These are phyloP conservation scores for Arbacia lixula DNA, from an alignment of 53 echinoderm and acorn worm species.

Conservation along the genomic window DNA sequence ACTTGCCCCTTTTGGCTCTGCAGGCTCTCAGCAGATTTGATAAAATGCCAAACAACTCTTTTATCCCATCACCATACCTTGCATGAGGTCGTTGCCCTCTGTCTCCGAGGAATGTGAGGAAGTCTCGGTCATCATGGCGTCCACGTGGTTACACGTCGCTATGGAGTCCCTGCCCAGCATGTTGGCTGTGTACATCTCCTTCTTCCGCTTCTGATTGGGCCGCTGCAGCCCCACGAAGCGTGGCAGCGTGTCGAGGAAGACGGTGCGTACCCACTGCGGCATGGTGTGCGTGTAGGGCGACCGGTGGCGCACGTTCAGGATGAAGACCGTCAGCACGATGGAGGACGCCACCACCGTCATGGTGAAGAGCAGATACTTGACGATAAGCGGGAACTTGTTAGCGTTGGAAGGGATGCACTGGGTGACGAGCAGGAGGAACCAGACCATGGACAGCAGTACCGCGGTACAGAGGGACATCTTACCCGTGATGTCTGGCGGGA, in stretches of 20 bases:
- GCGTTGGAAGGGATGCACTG: conserved; percentile 94
- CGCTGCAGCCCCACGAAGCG: conserved; percentile 75
- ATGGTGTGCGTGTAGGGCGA: conserved; percentile 81
- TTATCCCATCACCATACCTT: conserved; percentile 2
- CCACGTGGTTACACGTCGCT: conserved; percentile 48
- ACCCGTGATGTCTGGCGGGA: conserved; percentile 91
- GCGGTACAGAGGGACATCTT: conserved; percentile 96
- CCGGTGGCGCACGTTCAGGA: conserved; percentile 83
- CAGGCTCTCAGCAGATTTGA: background rate
- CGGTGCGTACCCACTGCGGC: conserved; percentile 68
- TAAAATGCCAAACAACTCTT: background rate
- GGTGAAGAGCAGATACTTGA: conserved; percentile 92
- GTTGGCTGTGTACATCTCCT: background rate
- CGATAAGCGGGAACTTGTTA: conserved; percentile 88
- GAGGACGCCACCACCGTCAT: conserved; percentile 87
- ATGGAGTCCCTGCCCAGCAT: conserved; percentile 24
- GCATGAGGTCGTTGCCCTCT: conserved; percentile 11
- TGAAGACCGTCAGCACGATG: conserved; percentile 80
- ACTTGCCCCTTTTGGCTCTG: too few relatives aligned
- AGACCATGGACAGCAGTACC: conserved; percentile 90
- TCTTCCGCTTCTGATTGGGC: conserved; percentile 41
- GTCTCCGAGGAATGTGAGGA: conserved; percentile 55
- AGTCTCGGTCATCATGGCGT: conserved; percentile 55
- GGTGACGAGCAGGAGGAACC: conserved; percentile 88
- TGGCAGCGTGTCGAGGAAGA: conserved; percentile 76